Conservation (phyloP, 2,797 vertebrate genomes). For the Nyctalus aviator region DNA sequence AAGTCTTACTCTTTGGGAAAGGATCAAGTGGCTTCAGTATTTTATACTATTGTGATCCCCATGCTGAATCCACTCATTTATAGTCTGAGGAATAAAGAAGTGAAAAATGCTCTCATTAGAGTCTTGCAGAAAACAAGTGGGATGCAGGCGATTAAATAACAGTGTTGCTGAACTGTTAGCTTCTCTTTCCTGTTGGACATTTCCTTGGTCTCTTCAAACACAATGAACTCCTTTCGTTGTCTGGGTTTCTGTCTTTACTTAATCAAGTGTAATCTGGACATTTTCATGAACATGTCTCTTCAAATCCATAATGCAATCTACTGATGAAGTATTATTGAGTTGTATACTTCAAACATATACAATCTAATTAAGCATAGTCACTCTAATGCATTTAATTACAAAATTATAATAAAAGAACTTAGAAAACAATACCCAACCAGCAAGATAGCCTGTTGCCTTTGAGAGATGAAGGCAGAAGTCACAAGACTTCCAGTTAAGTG, state of each 20-base stretch:
- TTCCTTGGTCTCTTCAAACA: not conserved
- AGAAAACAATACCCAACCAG: no score
- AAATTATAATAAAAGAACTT: no score
- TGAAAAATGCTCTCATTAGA: constrained; percentile 30
- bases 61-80: constrained; percentile 73
- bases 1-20: constrained; percentile 52
- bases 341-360: no score
- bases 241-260: not conserved
- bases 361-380: no score
- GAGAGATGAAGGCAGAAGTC: no score
- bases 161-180: not conserved
- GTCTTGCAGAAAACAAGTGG: not conserved
- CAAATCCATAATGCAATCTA: not conserved
- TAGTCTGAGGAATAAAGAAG: constrained; percentile 66
- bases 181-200: not conserved
- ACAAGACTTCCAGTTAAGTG: no score
- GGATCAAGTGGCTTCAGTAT: constrained; percentile 71
- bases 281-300: not conserved
- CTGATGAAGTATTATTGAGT: no score
- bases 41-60: constrained; percentile 71
- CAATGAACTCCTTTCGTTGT: not conserved
- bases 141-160: not conserved
- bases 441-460: no score
- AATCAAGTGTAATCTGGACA: not conserved
- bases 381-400: no score